Evolutionary conservation across 2,797 vertebrate genomes (phyloP).

Genomic region (Hydrophis major): DNA sequence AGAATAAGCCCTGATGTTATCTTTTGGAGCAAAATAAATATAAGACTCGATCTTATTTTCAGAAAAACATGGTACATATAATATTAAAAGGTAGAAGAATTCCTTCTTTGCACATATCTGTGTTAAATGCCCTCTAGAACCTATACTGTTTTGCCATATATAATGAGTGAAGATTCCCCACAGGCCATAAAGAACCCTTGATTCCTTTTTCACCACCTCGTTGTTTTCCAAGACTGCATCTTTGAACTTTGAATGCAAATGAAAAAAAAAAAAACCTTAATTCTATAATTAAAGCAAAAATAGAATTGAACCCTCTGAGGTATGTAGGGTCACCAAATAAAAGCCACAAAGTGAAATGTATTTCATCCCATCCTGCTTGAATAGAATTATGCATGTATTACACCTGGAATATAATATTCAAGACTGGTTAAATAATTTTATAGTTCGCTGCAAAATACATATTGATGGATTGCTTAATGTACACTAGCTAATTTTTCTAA

Average conservation of each 20-base stretch:
- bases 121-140: not conserved
- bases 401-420: not conserved
- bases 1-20: too few relatives aligned
- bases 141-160: slow-evolving; percentile 2
- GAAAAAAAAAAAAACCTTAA: not conserved
- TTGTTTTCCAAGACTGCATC: not conserved
- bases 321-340: not conserved
- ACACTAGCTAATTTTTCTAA: not conserved
- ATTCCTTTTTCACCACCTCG: not conserved
- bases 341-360: not conserved
- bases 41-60: too few relatives aligned
- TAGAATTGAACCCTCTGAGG: not conserved
- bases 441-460: not conserved
- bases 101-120: not conserved
- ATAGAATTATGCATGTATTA: not conserved
- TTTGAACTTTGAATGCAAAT: not conserved
- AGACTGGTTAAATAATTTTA: not conserved
- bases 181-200: not conserved
- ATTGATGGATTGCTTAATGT: not conserved
- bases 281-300: not conserved
- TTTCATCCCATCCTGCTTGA: not conserved
- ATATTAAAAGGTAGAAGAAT: not conserved
- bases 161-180: not conserved
- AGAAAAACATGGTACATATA: not conserved
- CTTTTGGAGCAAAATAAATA: too few relatives aligned